Evolutionary conservation across 2,797 vertebrate genomes (phyloP).

Genomic region (Silurus aristotelis): DNA sequence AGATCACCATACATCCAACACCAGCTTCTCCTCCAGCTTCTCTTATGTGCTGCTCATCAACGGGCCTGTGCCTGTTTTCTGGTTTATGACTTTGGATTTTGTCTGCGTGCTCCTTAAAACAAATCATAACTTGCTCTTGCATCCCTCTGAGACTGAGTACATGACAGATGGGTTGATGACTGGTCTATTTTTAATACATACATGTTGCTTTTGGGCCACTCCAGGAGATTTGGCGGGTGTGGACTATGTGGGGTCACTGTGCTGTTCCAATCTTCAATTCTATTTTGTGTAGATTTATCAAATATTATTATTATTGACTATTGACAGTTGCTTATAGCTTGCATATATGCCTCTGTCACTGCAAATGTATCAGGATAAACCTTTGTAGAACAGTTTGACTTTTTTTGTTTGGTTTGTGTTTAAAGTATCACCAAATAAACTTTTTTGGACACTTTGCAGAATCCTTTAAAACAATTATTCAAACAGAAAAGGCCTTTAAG

Average conservation of each 20-base stretch:
- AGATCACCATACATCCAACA: too few species aligned
- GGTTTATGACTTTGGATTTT: too few species aligned
- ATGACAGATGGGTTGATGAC: neutral
- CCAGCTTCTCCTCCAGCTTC: too few species aligned
- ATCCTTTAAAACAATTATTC: neutral
- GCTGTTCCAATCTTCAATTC: neutral
- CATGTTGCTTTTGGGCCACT: neutral
- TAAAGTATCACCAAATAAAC: neutral
- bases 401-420: neutral
- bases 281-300: neutral
- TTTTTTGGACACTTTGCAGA: conserved; percentile 26
- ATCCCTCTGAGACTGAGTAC: too few species aligned
- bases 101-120: too few species aligned
- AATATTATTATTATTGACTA: too few species aligned
- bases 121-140: too few species aligned
- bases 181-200: neutral
- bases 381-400: neutral
- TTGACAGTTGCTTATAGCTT: too few species aligned
- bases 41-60: too few species aligned
- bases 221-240: neutral
- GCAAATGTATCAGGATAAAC: neutral
- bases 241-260: neutral
- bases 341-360: too few species aligned
- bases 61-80: too few species aligned
- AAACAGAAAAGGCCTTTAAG: conserved; percentile 9